Evolutionary conservation across 2,113 vertebrate genomes (phyloP).

Genomic region (Labeo rohita): DNA sequence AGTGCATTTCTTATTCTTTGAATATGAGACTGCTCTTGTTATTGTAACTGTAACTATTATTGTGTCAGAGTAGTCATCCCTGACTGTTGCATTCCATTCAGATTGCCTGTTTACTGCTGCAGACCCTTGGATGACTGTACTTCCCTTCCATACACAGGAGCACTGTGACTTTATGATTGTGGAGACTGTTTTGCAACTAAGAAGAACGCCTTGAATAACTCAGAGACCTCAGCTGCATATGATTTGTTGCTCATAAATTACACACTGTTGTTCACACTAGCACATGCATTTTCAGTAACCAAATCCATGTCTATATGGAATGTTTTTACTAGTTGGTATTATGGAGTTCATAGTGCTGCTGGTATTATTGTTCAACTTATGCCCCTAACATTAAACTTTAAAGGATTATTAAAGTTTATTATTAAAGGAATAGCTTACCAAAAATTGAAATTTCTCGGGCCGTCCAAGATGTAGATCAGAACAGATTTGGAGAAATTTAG

Average conservation of each 20-base stretch:
- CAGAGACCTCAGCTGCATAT: background rate
- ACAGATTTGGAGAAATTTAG: no score
- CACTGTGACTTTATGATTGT: constrained; percentile 22
- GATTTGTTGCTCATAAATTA: constrained; percentile 16
- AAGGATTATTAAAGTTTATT: background rate
- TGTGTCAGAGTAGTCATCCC: background rate
- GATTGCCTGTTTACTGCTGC: constrained; percentile 55
- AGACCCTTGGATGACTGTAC: constrained; percentile 42
- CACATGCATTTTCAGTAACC: background rate
- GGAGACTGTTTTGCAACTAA: constrained; percentile 28
- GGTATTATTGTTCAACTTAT: background rate
- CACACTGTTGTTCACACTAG: background rate
- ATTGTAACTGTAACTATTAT: constrained; percentile 33
- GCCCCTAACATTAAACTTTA: background rate
- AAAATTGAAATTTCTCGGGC: background rate
- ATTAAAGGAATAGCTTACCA: background rate
- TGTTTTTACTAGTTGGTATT: no score
- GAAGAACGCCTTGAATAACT: constrained; percentile 6
- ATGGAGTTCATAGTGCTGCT: background rate
- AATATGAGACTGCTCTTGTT: constrained; percentile 17
- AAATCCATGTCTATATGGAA: background rate
- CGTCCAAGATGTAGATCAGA: no score
- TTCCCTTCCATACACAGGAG: constrained; percentile 42
- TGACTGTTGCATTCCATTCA: constrained; percentile 51
- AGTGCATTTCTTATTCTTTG: background rate